These are phyloP conservation scores for Glareola pratincola DNA, from an alignment of 2,113 vertebrate genomes.

Conservation along the genomic window DNA sequence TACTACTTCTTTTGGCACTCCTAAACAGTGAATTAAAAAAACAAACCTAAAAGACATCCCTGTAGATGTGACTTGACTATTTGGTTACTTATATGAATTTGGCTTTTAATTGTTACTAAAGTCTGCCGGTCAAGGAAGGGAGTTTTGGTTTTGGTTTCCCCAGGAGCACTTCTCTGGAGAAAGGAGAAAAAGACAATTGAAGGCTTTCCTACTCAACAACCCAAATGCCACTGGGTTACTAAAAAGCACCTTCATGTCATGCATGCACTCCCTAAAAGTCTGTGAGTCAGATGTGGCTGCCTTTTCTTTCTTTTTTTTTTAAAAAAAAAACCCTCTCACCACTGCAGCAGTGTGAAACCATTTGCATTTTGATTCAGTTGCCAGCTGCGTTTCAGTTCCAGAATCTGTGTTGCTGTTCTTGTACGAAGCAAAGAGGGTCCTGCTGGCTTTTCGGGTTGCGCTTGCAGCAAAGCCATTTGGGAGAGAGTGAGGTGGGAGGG, in stretches of 20 bases:
- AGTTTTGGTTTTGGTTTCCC: not conserved
- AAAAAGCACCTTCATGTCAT: not conserved
- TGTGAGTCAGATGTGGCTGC: not conserved
- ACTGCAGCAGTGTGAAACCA: not conserved
- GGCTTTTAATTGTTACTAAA: not conserved
- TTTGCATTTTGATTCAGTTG: not conserved
- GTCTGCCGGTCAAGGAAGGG: not conserved
- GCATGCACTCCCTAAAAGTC: not conserved
- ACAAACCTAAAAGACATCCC: not conserved
- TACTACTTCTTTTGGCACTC: not conserved
- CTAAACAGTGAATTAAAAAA: not conserved
- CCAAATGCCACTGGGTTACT: not conserved
- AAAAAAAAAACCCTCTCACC: no score
- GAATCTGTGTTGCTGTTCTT: not conserved
- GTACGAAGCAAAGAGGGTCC: not conserved
- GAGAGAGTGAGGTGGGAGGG: not conserved
- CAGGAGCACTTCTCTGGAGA: not conserved
- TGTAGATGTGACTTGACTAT: not conserved
- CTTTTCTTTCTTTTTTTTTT: not conserved
- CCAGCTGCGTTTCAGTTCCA: constrained; percentile 2
- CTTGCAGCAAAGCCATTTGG: not conserved
- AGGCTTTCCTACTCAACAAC: not conserved
- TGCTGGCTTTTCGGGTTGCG: not conserved
- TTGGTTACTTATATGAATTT: not conserved
- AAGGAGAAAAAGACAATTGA: not conserved